These are phyloP conservation scores for Batillaria attramentaria DNA, from an alignment of 1,140 invertebrate genomes.

Conservation along the genomic window DNA sequence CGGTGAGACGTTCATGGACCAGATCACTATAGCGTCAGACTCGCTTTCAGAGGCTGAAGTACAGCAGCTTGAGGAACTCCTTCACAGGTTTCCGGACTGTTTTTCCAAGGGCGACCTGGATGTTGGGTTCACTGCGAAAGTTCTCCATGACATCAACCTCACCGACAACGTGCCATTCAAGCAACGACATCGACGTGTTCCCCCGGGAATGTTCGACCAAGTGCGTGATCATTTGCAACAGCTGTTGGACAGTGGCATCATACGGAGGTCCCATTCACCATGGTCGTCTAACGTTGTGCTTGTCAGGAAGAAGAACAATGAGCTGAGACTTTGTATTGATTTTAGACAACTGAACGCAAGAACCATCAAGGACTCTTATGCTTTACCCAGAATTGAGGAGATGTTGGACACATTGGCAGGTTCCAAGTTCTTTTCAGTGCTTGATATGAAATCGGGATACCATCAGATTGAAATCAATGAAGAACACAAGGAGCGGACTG, in stretches of 20 bases:
- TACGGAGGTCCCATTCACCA: neutral
- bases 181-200: neutral
- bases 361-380: slow-evolving; percentile 8
- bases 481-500: slow-evolving; percentile 14
- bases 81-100: too few relatives aligned
- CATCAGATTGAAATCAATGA: slow-evolving; percentile 7
- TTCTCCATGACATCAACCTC: neutral
- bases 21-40: too few relatives aligned
- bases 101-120: neutral
- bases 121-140: neutral
- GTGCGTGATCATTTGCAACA: slow-evolving; percentile 5
- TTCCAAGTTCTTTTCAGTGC: neutral
- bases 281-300: slow-evolving; percentile 7
- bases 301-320: neutral
- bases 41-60: neutral
- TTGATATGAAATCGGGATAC: slow-evolving; percentile 19
- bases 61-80: too few relatives aligned
- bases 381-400: slow-evolving; percentile 6
- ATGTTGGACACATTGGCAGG: neutral
- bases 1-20: too few relatives aligned
- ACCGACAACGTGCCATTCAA: neutral
- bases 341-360: neutral
- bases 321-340: neutral
- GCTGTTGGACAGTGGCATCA: neutral
- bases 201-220: slow-evolving; percentile 3